Percentiles rank a stretch among this genome's conserved stretches.
Conservation (phyloP, 2,113 vertebrate genomes). For the Zosterops borbonicus region DNA sequence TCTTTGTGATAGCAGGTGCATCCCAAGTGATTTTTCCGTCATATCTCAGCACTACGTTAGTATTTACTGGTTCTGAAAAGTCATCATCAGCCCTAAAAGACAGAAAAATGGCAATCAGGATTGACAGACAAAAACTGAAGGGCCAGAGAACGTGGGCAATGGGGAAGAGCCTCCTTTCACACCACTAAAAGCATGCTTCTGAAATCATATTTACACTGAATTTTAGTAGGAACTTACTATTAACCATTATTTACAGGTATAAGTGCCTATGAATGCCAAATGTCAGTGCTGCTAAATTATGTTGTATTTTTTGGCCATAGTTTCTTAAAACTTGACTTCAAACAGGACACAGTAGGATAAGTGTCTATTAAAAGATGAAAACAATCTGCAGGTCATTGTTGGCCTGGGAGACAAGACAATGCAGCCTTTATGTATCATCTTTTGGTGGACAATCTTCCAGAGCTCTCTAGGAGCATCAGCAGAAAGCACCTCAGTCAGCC, state of each 20-base stretch:
- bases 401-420: background rate
- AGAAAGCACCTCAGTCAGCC: background rate
- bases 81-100: slow-evolving; percentile 89
- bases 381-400: background rate
- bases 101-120: background rate
- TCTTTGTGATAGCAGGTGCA: slow-evolving; percentile 94
- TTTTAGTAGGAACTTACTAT: background rate
- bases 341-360: background rate
- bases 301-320: background rate
- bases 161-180: background rate
- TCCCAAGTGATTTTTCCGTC: slow-evolving; percentile 96
- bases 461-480: background rate
- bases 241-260: background rate
- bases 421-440: background rate
- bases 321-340: background rate
- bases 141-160: background rate
- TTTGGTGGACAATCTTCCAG: background rate
- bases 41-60: slow-evolving; percentile 92
- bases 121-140: background rate
- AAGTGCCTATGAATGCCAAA: background rate
- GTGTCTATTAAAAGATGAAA: background rate
- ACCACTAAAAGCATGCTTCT: background rate
- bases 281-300: background rate
- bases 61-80: slow-evolving; percentile 86
- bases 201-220: background rate